Evolutionary conservation across 2,113 vertebrate species (phyloP).

Genomic region (Picathartes gymnocephalus): DNA sequence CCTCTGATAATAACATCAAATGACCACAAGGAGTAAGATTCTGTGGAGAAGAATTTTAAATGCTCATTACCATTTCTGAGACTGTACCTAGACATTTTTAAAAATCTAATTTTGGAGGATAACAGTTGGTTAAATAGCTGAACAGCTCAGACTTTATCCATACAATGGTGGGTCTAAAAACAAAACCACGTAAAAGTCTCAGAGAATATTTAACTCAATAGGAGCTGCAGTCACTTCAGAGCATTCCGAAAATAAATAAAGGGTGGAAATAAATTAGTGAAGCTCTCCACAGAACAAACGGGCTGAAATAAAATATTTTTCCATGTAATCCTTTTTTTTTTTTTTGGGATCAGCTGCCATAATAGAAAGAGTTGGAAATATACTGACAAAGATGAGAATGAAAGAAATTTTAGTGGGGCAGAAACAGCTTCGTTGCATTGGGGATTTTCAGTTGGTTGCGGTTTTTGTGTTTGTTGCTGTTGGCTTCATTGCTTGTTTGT

Average conservation of each 20-base stretch:
- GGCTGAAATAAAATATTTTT: background rate
- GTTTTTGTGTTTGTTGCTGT: rapidly evolving
- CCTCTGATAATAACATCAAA: background rate
- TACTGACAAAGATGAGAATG: background rate
- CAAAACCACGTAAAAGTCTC: background rate
- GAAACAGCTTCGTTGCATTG: background rate
- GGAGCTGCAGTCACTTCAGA: background rate
- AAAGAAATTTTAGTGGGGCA: background rate
- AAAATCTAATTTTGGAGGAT: background rate
- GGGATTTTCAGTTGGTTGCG: background rate
- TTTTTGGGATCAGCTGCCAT: background rate
- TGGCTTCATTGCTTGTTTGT: background rate
- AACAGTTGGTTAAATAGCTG: background rate
- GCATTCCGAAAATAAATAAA: background rate
- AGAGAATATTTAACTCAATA: background rate
- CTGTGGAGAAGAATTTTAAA: constrained; percentile 11
- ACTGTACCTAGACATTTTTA: background rate
- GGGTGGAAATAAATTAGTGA: background rate
- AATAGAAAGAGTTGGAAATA: background rate
- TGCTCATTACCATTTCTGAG: background rate
- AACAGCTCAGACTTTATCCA: background rate
- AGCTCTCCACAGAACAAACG: background rate
- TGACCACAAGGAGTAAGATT: background rate
- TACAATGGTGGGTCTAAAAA: background rate
- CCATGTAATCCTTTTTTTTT: background rate